These are phyloP conservation scores for Eira barbara DNA, from an alignment of 2,113 vertebrate genomes.

Conservation along the genomic window DNA sequence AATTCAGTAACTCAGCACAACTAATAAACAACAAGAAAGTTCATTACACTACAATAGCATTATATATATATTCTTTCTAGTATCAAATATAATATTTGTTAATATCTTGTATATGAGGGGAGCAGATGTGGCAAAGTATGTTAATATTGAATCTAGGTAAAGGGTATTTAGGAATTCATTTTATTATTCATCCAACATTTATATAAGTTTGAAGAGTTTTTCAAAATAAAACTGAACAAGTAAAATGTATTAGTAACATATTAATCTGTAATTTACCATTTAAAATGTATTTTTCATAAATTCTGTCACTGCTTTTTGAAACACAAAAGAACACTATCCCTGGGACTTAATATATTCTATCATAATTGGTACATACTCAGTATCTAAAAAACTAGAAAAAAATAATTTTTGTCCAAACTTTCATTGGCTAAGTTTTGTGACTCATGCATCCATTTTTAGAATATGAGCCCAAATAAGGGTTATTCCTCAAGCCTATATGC, in stretches of 20 bases:
- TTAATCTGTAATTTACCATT: conserved; percentile 15
- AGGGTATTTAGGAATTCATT: not conserved
- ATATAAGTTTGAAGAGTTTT: not conserved
- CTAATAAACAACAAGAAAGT: not conserved
- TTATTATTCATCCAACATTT: not conserved
- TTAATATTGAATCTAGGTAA: not conserved
- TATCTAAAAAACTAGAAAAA: conserved; percentile 23
- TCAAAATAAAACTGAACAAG: not conserved
- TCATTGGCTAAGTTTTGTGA: conserved; percentile 42
- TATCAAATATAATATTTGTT: not conserved
- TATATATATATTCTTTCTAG: not conserved
- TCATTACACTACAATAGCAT: not conserved
- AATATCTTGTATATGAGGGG: not conserved
- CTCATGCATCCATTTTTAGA: conserved; percentile 17
- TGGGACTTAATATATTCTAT: conserved; percentile 4
- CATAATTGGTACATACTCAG: not conserved
- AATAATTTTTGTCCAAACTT: not conserved
- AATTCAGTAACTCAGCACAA: not conserved
- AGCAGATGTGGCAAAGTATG: not conserved
- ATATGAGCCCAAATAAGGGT: conserved; percentile 9
- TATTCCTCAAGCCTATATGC: not conserved
- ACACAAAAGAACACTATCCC: not conserved
- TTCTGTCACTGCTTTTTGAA: conserved; percentile 18
- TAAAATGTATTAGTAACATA: not conserved
- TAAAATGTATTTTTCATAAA: not conserved